Percentiles rank a stretch among this genome's conserved stretches.
These are phyloP conservation scores for Phallusia fumigata DNA, from an alignment of 23 tunicate species.

Conservation along the genomic window DNA sequence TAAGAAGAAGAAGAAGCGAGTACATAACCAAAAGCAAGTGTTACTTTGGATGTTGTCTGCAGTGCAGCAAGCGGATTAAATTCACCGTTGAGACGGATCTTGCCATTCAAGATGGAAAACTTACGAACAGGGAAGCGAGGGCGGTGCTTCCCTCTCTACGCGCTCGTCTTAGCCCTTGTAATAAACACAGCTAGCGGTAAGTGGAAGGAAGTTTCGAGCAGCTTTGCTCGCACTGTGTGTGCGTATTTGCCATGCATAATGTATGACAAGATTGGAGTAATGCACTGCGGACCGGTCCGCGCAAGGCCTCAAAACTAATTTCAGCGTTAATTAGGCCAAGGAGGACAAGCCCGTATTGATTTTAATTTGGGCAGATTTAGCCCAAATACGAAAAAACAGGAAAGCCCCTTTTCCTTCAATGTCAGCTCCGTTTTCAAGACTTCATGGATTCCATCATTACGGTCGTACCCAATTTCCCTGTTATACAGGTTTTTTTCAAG, in stretches of 20 bases:
- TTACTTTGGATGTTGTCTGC: not conserved
- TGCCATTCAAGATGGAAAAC: conserved; percentile 2
- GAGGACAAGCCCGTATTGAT: no score
- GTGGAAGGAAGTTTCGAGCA: not conserved
- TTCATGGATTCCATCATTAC: no score
- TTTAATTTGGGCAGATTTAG: no score
- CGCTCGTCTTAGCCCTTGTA: not conserved
- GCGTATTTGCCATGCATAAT: conserved; percentile 14
- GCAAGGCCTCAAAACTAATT: not conserved
- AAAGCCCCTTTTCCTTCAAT: no score
- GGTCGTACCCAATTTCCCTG: no score
- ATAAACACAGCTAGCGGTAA: conserved; percentile 1
- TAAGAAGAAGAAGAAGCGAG: not conserved
- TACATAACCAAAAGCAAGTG: not conserved
- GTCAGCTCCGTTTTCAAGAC: no score
- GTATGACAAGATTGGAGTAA: conserved; percentile 6
- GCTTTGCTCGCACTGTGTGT: not conserved
- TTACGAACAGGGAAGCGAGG: not conserved
- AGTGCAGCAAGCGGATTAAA: not conserved
- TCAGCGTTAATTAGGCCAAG: conserved; percentile 7
- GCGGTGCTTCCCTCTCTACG: not conserved
- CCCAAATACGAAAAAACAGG: no score
- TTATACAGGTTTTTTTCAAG: no score
- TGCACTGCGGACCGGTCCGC: not conserved
- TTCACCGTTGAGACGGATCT: not conserved